Evolutionary conservation across 2,113 vertebrate species (phyloP), one percentile per base, ranked within the genome.

Genomic region (Pholis gunnellus): DNA sequence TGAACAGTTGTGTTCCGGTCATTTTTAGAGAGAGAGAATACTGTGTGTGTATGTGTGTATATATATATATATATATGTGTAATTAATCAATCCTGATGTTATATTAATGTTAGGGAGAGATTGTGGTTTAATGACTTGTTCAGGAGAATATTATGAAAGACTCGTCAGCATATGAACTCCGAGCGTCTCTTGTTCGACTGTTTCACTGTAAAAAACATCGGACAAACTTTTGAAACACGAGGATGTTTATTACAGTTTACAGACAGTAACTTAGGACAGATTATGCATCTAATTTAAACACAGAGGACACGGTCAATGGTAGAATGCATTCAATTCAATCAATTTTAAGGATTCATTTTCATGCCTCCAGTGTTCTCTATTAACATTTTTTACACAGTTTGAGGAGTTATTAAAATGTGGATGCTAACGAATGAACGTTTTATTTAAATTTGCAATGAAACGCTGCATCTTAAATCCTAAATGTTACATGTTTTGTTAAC

Each of bases 1-100:
- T 57, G 36, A 89, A 71, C 17, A 59, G n/a, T 17, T 46, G 61
- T 6, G 29, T 46, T 57, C 76, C 66, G 64, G 20, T 67, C 27
- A n/a, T n/a, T n/a, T n/a, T n/a, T n/a, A n/a, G n/a, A n/a, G n/a
- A n/a, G n/a, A n/a, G n/a, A n/a, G n/a, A n/a, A n/a, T n/a, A n/a
- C n/a, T n/a, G n/a, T n/a, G n/a, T n/a, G n/a, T n/a, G n/a, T n/a
- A n/a, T n/a, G n/a, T n/a, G n/a, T n/a, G n/a, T n/a, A n/a, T n/a
- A n/a, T n/a, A n/a, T n/a, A n/a, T n/a, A n/a, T n/a, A n/a, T n/a
- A n/a, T n/a, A n/a, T n/a, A n/a, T n/a, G n/a, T n/a, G n/a, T n/a
- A n/a, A n/a, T n/a, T n/a, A n/a, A n/a, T n/a, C n/a, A n/a, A n/a
- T n/a, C n/a, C n/a, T n/a, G n/a, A n/a, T n/a, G n/a, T n/a, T n/a